phyloP scores from a whole-genome alignment of 2,113 vertebrate species.

The Daboia siamensis region DNA sequence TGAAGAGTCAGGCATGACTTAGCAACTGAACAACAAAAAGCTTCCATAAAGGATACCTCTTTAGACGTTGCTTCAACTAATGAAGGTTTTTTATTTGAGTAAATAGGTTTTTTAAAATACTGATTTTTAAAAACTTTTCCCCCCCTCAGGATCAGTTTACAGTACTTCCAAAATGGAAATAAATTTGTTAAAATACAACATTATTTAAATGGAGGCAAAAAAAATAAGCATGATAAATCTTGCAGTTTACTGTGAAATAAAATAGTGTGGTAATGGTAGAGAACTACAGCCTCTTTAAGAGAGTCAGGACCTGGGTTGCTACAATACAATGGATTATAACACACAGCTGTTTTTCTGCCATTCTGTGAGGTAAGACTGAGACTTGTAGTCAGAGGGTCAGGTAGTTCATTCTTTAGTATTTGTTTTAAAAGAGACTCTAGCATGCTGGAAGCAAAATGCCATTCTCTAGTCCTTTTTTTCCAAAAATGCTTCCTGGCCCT shows the following conservation, averaged over 20 bases:
- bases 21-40: background rate
- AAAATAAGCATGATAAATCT: background rate
- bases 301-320: background rate
- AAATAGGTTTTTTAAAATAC: background rate
- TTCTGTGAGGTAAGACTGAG: background rate
- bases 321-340: background rate
- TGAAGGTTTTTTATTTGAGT: background rate
- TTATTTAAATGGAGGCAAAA: background rate
- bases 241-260: background rate
- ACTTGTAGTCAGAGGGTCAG: background rate
- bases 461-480: background rate
- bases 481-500: background rate
- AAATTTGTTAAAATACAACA: background rate
- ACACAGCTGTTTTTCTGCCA: background rate
- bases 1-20: background rate
- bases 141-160: background rate
- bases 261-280: background rate
- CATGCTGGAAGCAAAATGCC: background rate
- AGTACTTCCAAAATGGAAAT: background rate
- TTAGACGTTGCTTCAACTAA: background rate
- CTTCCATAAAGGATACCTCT: background rate
- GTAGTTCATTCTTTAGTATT: background rate
- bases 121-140: background rate
- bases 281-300: background rate
- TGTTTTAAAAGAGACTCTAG: background rate